A percentile compares a stretch with the other conserved stretches of the same genome.
Evolutionary conservation across 2,113 vertebrate genomes (phyloP).

Genomic region (Brienomyrus brachyistius): DNA sequence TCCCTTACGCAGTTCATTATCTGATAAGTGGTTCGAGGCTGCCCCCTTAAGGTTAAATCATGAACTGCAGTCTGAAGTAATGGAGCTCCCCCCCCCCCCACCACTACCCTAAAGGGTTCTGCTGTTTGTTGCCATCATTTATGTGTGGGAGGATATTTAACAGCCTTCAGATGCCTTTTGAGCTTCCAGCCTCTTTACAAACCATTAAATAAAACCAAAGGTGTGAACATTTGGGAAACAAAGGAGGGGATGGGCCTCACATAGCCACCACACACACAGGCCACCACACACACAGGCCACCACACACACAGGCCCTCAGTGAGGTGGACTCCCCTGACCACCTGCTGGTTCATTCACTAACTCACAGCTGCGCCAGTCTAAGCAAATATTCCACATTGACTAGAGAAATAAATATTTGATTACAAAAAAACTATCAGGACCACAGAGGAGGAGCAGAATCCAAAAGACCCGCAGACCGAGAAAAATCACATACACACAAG

Average conservation of each 20-base stretch:
- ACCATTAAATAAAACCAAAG: slow-evolving; percentile 19
- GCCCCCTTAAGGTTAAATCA: slow-evolving; percentile 5
- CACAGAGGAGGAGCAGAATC: neutral
- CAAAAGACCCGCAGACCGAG: neutral
- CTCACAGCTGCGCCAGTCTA: slow-evolving; percentile 36
- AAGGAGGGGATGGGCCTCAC: slow-evolving; percentile 27
- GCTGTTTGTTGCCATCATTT: neutral
- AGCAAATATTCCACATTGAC: slow-evolving; percentile 10
- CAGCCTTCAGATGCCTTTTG: slow-evolving; percentile 17
- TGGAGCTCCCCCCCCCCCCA: neutral
- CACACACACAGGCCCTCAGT: slow-evolving; percentile 20
- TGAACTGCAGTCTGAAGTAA: neutral
- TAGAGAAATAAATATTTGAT: slow-evolving; percentile 3
- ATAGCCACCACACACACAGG: slow-evolving; percentile 22
- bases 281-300: too few species aligned
- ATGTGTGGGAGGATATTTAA: neutral
- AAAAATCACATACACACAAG: neutral
- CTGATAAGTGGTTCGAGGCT: neutral
- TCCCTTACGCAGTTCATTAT: neutral
- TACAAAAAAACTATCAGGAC: neutral
- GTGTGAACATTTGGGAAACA: slow-evolving; percentile 29
- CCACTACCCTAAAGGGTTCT: neutral
- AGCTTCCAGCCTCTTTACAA: slow-evolving; percentile 28
- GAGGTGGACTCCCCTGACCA: slow-evolving; percentile 23
- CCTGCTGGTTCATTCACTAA: slow-evolving; percentile 34